Evolutionary conservation across 1,140 invertebrate genomes (phyloP).

Genomic region (Danaus plexippus): DNA sequence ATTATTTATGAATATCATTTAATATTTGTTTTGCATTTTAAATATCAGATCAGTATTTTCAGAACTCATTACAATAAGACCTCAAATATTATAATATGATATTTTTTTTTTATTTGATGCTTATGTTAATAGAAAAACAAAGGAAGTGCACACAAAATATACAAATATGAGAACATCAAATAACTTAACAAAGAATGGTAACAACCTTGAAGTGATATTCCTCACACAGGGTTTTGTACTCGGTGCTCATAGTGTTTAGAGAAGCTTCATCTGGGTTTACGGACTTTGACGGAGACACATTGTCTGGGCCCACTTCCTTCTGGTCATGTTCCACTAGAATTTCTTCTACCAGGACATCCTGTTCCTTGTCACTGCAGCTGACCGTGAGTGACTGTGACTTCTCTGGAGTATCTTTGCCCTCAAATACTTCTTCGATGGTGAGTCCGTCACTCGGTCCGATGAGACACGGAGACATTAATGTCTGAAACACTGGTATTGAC

Average conservation of each 20-base stretch:
- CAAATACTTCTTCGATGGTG: constrained; percentile 49
- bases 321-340: constrained; percentile 51
- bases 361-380: constrained; percentile 47
- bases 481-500: constrained; percentile 45
- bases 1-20: too few relatives aligned
- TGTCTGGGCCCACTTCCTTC: constrained; percentile 40
- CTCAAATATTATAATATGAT: too few relatives aligned
- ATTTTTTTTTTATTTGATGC: too few relatives aligned
- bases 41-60: too few relatives aligned
- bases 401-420: constrained; percentile 26
- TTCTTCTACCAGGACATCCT: constrained; percentile 63
- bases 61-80: too few relatives aligned
- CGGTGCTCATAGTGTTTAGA: constrained; percentile 63
- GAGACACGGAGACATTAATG: constrained; percentile 52
- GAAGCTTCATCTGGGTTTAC: constrained; percentile 55
- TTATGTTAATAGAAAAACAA: too few relatives aligned
- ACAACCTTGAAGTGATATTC: constrained; percentile 64
- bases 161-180: too few relatives aligned
- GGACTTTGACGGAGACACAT: constrained; percentile 43
- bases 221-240: constrained; percentile 69
- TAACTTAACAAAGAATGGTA: too few relatives aligned
- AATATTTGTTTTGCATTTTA: too few relatives aligned
- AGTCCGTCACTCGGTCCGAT: constrained; percentile 40
- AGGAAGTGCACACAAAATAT: too few relatives aligned
- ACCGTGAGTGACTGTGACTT: constrained; percentile 20